Percentiles rank a stretch among this genome's conserved stretches.
Evolutionary conservation across 1,140 invertebrate genomes (phyloP).

Genomic region (Scylla paramamosain): DNA sequence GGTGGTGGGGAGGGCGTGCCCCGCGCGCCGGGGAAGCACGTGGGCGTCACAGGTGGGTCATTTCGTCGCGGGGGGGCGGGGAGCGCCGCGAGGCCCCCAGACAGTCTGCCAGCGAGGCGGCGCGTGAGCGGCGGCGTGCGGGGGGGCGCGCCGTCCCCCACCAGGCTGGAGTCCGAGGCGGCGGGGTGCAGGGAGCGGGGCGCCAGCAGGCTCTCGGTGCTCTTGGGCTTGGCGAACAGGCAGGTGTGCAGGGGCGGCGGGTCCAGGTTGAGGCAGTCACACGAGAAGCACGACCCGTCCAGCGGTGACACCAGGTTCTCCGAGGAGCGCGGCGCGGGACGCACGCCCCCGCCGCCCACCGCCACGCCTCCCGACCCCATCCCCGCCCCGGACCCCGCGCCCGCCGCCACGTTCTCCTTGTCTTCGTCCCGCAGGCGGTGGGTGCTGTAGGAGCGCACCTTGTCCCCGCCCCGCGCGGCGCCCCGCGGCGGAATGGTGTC

Average conservation of each 20-base stretch:
- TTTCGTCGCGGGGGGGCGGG: slow-evolving; percentile 70
- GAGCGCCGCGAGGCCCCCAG: slow-evolving; percentile 69
- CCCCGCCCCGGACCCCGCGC: neutral
- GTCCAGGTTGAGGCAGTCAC: slow-evolving; percentile 74
- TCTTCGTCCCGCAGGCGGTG: slow-evolving; percentile 69
- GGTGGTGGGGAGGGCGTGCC: neutral
- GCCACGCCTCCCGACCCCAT: neutral
- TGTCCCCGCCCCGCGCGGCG: slow-evolving; percentile 55
- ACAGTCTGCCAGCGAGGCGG: slow-evolving; percentile 74
- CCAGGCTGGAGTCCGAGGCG: slow-evolving; percentile 73
- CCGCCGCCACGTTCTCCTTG: slow-evolving; percentile 67
- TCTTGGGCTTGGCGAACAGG: slow-evolving; percentile 77
- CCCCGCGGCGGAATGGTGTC: slow-evolving; percentile 68
- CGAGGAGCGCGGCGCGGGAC: slow-evolving; percentile 67
- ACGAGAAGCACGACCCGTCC: slow-evolving; percentile 76
- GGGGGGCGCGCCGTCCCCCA: slow-evolving; percentile 57
- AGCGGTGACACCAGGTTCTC: slow-evolving; percentile 76
- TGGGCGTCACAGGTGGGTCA: slow-evolving; percentile 75
- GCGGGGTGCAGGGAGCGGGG: slow-evolving; percentile 73
- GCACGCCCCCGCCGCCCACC: slow-evolving; percentile 60
- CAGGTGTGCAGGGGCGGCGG: slow-evolving; percentile 75
- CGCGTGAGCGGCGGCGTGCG: slow-evolving; percentile 70
- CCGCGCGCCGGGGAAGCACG: neutral
- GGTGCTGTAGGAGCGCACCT: slow-evolving; percentile 63
- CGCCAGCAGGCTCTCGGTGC: slow-evolving; percentile 75